phyloP scores from a whole-genome alignment of 2,888 invertebrate genomes.

The Herminia tarsipennalis region DNA sequence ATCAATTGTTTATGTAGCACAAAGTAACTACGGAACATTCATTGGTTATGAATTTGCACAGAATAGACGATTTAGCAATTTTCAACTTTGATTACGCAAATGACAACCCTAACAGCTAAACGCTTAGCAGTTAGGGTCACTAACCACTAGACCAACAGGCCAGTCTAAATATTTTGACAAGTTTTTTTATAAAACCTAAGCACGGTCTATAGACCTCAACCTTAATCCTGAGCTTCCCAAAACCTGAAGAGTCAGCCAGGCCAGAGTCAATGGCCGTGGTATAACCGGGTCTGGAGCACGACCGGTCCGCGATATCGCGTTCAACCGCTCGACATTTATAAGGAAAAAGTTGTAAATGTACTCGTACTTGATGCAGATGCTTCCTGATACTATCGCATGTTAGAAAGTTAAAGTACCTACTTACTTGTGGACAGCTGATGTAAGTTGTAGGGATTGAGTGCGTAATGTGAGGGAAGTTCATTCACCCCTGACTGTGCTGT shows the following conservation, averaged over 20 bases:
- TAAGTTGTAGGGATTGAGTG: neutral
- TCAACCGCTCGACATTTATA: slow-evolving; percentile 13
- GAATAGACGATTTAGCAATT: too few relatives aligned
- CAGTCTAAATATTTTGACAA: too few relatives aligned
- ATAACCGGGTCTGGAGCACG: slow-evolving; percentile 5
- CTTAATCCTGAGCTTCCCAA: neutral
- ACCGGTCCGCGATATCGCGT: slow-evolving; percentile 11
- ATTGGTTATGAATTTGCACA: too few relatives aligned
- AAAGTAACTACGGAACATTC: too few relatives aligned
- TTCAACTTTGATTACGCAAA: too few relatives aligned
- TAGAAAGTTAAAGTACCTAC: slow-evolving; percentile 7
- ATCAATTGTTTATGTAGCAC: too few relatives aligned
- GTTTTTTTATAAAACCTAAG: too few relatives aligned
- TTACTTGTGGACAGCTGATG: neutral
- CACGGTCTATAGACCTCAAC: too few relatives aligned
- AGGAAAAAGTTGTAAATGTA: slow-evolving; percentile 25
- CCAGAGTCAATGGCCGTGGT: neutral
- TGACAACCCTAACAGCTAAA: too few relatives aligned
- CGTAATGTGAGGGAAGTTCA: neutral
- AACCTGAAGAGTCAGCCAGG: neutral
- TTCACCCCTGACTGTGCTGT: neutral
- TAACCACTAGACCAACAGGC: too few relatives aligned
- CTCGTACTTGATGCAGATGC: slow-evolving; percentile 6
- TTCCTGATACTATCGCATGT: slow-evolving; percentile 1
- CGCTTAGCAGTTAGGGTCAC: too few relatives aligned